Percentiles rank a stretch among this genome's conserved stretches.
Evolutionary conservation across 2,113 vertebrate genomes (phyloP).

Genomic region (Regulus satrapa): DNA sequence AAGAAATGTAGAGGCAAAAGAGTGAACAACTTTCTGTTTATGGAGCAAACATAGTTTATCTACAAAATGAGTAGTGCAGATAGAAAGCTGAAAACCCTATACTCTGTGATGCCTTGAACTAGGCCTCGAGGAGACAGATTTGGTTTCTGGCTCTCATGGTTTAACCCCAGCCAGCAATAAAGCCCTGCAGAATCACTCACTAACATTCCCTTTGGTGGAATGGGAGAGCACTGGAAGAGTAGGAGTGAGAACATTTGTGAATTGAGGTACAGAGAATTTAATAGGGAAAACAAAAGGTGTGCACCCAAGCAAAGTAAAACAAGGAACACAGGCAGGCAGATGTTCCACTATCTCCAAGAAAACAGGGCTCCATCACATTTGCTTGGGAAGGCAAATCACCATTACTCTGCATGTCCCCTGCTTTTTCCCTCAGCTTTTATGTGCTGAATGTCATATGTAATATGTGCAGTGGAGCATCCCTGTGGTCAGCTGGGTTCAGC

Average conservation of each 20-base stretch:
- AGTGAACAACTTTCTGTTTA: background rate
- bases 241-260: background rate
- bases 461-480: background rate
- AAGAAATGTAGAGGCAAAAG: background rate
- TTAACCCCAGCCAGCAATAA: background rate
- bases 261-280: background rate
- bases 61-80: background rate
- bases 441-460: background rate
- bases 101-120: background rate
- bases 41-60: background rate
- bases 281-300: background rate
- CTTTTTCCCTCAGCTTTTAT: background rate
- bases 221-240: background rate
- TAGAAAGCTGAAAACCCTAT: background rate
- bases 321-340: background rate
- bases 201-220: accelerated
- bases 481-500: background rate
- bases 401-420: background rate
- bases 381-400: background rate
- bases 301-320: background rate
- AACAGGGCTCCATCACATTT: accelerated
- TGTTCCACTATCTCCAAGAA: background rate
- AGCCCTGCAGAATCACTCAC: accelerated
- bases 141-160: background rate
- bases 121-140: background rate